Percentiles rank a stretch among this genome's conserved stretches.
Evolutionary conservation across 64 coral and sea anemone genomes (phyloP).

Genomic region (Actinia equina): DNA sequence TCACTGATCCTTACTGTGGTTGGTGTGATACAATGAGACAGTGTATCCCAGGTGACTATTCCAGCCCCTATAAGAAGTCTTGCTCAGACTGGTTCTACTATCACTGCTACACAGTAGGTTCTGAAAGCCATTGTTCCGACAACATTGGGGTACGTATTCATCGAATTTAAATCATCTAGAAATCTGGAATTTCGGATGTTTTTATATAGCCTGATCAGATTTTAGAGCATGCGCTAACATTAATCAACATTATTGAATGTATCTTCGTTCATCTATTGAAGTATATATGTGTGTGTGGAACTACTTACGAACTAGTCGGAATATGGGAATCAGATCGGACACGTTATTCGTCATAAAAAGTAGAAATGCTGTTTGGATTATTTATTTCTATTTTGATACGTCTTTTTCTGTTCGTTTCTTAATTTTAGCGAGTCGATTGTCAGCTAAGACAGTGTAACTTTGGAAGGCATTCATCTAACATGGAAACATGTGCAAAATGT

Average conservation of each 20-base stretch:
- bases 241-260: no score
- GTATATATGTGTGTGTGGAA: no score
- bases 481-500: constrained; percentile 46
- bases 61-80: background rate
- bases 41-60: constrained; percentile 43
- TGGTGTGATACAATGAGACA: constrained; percentile 60
- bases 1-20: constrained; percentile 40
- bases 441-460: constrained; percentile 41
- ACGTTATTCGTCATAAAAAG: no score
- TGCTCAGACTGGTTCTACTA: constrained; percentile 80
- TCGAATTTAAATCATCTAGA: background rate
- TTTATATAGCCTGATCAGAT: no score
- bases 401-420: background rate
- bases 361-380: no score
- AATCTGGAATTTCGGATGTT: no score
- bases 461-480: background rate
- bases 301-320: no score
- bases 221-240: no score
- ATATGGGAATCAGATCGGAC: no score
- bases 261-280: no score
- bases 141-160: constrained; percentile 40
- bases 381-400: no score
- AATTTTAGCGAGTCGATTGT: constrained; percentile 45
- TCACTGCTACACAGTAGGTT: constrained; percentile 59
- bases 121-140: constrained; percentile 43